These are phyloP conservation scores for Drosophila pruinosa DNA, from an alignment of 1,140 invertebrate genomes.

Conservation along the genomic window DNA sequence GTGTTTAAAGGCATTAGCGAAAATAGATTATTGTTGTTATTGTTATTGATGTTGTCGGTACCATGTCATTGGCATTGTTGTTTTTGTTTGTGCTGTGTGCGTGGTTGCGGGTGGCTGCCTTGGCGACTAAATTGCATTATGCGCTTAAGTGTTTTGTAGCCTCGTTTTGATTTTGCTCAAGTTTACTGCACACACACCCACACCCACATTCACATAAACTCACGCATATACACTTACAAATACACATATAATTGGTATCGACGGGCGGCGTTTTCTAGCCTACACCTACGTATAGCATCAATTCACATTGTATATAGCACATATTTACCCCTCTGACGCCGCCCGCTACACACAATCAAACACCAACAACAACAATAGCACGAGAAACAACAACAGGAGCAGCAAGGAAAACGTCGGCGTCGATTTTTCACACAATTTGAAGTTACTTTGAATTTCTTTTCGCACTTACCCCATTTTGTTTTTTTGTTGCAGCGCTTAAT, in stretches of 20 bases:
- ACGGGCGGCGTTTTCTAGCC: conserved; percentile 40
- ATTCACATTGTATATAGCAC: conserved; percentile 48
- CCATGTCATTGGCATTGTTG: conserved; percentile 48
- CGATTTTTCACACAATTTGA: conserved; percentile 71
- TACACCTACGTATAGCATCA: conserved; percentile 42
- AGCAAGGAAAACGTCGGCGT: conserved; percentile 61
- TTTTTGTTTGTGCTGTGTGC: conserved; percentile 20
- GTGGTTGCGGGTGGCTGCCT: conserved; percentile 18
- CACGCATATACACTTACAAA: conserved; percentile 4
- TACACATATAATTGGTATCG: conserved; percentile 46
- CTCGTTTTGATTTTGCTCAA: conserved; percentile 69
- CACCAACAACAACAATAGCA: conserved; percentile 28
- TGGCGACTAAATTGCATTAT: conserved; percentile 75
- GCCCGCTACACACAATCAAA: conserved; percentile 53
- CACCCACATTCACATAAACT: neutral
- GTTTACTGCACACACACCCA: conserved; percentile 40
- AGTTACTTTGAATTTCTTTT: neutral
- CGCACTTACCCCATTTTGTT: conserved; percentile 67
- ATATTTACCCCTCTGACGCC: conserved; percentile 56
- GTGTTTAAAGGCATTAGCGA: conserved; percentile 24
- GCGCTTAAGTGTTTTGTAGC: conserved; percentile 69
- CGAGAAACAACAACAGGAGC: conserved; percentile 22
- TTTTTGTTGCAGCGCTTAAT: conserved; percentile 41
- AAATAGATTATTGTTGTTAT: conserved; percentile 18
- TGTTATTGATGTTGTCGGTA: conserved; percentile 36